Base-by-base conservation (phyloP, 1,140 invertebrate genomes). In the Pollicipes pollicipes region DNA sequence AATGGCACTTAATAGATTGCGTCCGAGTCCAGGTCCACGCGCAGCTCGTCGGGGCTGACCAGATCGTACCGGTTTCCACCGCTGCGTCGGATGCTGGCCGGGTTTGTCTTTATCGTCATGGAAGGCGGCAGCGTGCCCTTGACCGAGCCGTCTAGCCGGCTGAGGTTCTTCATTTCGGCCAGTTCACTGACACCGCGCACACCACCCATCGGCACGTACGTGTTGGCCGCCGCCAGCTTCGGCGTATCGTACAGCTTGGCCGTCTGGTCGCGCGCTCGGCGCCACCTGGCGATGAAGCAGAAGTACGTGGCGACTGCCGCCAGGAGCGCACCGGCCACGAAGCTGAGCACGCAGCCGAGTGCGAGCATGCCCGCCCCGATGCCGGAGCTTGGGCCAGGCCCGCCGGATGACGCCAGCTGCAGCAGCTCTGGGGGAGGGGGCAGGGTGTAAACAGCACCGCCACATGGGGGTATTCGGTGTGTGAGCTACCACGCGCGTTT, bases 11-110 rank as follows among this genome's bases (percentile, higher is more conserved):
- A 58, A 21, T 58, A 75, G 32, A 74, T 75, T 24, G 71, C 73
- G 72, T 85, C 84, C 69, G 84, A 83, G 75, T 84, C 84, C 30
- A 84, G 78, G 74, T 85, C 83, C n/a, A 81, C 79, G 32, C 83
- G 76, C 71, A 83, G 81, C 68, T 84, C 82, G 3, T 79, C 79
- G 73, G 80, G 80, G 30, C 81, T 78, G 37, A 82, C 77, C 45
- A 21, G 45, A 24, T 58, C 45, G 30, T 75, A 75, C 2, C 72
- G 73, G 68, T 83, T 84, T 74, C 87, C 84, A 76, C 88, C 89
- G 77, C 90, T 89, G 63, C 89, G 80, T 76, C 90, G 88, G 64
- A 92, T 79, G 0, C 89, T 91, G 3, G 88, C 85, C 0, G 87
- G 87, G 76, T 91, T 85, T 85, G 76, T 85, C 3, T 85, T 76